Evolutionary conservation across 2,888 invertebrate species (phyloP).

Genomic region (Euzetes globulus): DNA sequence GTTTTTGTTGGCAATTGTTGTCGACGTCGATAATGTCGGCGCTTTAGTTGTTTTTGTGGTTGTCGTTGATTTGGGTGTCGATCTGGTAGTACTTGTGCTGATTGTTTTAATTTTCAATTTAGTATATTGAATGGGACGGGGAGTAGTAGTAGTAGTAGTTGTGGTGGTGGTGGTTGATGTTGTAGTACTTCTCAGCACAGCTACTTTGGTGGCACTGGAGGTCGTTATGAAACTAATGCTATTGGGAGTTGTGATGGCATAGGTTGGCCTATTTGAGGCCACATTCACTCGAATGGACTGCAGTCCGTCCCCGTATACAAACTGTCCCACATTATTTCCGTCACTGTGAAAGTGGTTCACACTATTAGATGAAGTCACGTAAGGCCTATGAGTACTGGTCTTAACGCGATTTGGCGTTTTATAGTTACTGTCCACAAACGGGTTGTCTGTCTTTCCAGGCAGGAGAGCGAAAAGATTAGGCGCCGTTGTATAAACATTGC

Average conservation of each 20-base stretch:
- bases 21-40: not conserved
- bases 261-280: slow-evolving; percentile 8
- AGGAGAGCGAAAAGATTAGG: slow-evolving; percentile 18
- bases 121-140: not conserved
- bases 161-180: too few species aligned
- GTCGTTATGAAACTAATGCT: not conserved
- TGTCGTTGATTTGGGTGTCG: not conserved
- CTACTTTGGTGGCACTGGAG: not conserved
- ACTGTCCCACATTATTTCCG: slow-evolving; percentile 29
- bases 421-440: slow-evolving; percentile 12
- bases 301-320: slow-evolving; percentile 38
- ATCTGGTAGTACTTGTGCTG: slow-evolving; percentile 8
- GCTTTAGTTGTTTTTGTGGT: slow-evolving; percentile 23
- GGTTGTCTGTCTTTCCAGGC: not conserved
- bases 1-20: slow-evolving; percentile 9
- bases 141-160: slow-evolving; percentile 1
- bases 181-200: not conserved
- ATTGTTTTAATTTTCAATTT: slow-evolving; percentile 24
- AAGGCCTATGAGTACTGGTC: not conserved
- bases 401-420: slow-evolving; percentile 22
- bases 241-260: not conserved
- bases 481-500: slow-evolving; percentile 1
- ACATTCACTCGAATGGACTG: slow-evolving; percentile 38
- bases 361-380: not conserved
- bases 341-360: not conserved